These are phyloP conservation scores for Torymus tubicola DNA, from an alignment of 2,888 invertebrate genomes.

Conservation along the genomic window DNA sequence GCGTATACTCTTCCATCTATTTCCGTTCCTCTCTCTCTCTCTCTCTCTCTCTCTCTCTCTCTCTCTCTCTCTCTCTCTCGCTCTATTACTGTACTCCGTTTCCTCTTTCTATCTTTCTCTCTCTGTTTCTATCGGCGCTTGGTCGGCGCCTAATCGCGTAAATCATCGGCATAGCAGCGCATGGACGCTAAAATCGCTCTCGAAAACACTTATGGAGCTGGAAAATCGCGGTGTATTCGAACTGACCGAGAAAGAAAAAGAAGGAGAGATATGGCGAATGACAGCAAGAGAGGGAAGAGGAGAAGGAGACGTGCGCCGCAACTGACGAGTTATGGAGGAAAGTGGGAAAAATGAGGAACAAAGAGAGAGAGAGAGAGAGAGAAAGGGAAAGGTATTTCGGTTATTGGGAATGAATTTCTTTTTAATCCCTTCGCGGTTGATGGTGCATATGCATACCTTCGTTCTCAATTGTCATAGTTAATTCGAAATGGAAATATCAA, in stretches of 20 bases:
- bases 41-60: neutral
- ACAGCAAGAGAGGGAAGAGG: neutral
- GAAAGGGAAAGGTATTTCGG: no score
- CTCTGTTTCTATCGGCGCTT: neutral
- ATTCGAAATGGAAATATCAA: no score
- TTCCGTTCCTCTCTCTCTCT: neutral
- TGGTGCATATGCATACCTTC: no score
- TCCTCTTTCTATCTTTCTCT: neutral
- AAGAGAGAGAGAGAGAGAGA: no score
- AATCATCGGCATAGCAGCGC: neutral
- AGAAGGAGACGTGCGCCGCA: neutral
- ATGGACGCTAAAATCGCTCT: no score
- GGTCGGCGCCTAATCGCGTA: conserved; percentile 16
- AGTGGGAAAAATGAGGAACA: no score
- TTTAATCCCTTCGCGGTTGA: no score
- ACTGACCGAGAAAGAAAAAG: neutral
- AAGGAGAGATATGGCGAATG: neutral
- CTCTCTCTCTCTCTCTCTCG: neutral
- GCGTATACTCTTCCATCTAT: neutral
- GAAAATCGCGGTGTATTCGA: neutral
- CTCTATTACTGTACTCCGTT: no score
- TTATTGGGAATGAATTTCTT: no score
- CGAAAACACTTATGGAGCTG: neutral
- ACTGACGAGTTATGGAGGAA: no score
- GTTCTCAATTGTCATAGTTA: no score